Base-by-base conservation (phyloP, 2,888 invertebrate species). In the Epirrhoe tristata region DNA sequence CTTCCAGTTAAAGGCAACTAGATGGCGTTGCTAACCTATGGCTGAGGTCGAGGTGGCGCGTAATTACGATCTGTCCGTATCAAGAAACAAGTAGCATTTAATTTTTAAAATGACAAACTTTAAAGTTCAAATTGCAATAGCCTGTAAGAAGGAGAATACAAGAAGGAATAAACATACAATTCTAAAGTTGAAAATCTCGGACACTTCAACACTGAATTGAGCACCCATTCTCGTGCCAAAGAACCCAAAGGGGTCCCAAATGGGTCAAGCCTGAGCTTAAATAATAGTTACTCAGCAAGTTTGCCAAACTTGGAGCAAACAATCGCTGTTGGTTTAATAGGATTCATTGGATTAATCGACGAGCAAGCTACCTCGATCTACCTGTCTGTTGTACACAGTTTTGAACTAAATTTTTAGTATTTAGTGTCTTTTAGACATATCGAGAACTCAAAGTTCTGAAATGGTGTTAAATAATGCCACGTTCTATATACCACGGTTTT, bases 311-410 rank as follows among this genome's bases (percentile, higher is more conserved):
- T 86, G 84, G 87, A 63, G 81, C 86, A 88, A 90, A 90, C 89
- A 90, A 86, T 86, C 87, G 88, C 89, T 87, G 86, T 86, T 88
- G 85, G 85, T 83, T 83, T 87, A 85, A 90, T 89, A 85, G 85
- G 82, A 79, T 79, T 77, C 83, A 74, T 79, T 81, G 56, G 62
- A 56, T 81, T 84, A 84, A 84, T 84, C 80, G 82, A 76, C 69
- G 74, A 75, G 34, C 10, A 14, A 17, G 34, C 48, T 14, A 48
- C 12, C 39, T 12, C 12, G 12, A 12, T 10, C 0, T 50, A 58
- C 56, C 14, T 56, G 43, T 43, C 39, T 43, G 39, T 43, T 43
- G 14, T 48, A 14, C 48, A 48, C 14, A 16, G 14, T 48, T 16
- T 48, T 10, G 39, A 39, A 2, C 39, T n/a, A n/a, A n/a, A n/a